A percentile compares a stretch with the other conserved stretches of the same genome.
These are phyloP conservation scores for Aleiodes sp. DNA, from an alignment of 1,140 invertebrate species.

Conservation along the genomic window DNA sequence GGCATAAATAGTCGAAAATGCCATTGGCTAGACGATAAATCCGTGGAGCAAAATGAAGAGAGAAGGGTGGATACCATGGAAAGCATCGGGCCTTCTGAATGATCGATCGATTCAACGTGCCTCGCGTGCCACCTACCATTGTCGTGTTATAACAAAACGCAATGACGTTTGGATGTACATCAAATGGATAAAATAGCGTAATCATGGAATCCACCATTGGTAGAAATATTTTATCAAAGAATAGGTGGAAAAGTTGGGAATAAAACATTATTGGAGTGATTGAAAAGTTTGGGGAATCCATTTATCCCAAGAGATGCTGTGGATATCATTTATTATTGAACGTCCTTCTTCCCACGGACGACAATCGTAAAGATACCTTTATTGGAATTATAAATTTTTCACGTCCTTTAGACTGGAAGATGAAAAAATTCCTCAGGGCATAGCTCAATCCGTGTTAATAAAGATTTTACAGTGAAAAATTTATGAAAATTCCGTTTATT, in stretches of 20 bases:
- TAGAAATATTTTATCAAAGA: not conserved
- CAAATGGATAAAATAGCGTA: constrained; percentile 26
- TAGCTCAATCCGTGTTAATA: no score
- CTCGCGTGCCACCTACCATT: constrained; percentile 35
- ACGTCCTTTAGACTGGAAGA: no score
- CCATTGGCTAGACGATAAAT: constrained; percentile 29
- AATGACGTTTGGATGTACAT: constrained; percentile 19
- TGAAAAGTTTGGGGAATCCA: no score
- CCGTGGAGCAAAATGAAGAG: not conserved
- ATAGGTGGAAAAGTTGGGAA: not conserved
- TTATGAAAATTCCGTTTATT: no score
- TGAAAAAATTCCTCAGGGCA: no score
- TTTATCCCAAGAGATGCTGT: no score
- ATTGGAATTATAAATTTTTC: no score
- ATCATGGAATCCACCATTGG: not conserved
- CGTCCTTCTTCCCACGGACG: no score
- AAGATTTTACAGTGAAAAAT: no score
- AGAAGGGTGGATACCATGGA: not conserved
- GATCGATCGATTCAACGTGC: constrained; percentile 34
- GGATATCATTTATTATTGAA: no score
- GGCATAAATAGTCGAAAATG: constrained; percentile 33
- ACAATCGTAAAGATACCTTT: no score
- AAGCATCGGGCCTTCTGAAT: constrained; percentile 4
- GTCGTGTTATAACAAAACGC: constrained; percentile 21
- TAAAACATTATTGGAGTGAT: no score